Conservation (phyloP, 2,113 vertebrate genomes). For the Heterotis niloticus region DNA sequence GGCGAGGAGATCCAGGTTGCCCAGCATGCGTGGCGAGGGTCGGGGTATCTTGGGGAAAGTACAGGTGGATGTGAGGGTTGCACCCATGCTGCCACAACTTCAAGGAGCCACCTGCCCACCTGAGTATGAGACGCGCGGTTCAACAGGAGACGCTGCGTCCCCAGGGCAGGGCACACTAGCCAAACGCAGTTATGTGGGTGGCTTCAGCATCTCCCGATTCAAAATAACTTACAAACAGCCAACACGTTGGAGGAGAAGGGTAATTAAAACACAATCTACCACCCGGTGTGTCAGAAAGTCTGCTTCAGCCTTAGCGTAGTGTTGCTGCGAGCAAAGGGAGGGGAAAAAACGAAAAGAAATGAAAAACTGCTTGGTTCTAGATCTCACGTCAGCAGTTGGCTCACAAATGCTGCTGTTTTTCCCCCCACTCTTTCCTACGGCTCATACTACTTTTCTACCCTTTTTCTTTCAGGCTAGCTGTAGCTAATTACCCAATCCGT, state of each 20-base stretch:
- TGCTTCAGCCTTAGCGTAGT: constrained; percentile 43
- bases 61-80: background rate
- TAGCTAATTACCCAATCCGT: background rate
- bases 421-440: constrained; percentile 48
- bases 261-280: constrained; percentile 59
- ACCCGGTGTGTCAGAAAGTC: constrained; percentile 37
- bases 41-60: constrained; percentile 2
- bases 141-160: constrained; percentile 61
- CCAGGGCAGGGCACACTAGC: constrained; percentile 42
- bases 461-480: background rate
- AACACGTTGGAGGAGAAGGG: constrained; percentile 46
- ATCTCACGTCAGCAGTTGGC: constrained; percentile 42
- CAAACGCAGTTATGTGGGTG: constrained; percentile 52
- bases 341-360: constrained; percentile 28
- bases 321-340: constrained; percentile 41
- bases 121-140: constrained; percentile 45
- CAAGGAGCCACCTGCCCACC: background rate
- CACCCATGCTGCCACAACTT: constrained; percentile 22
- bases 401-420: constrained; percentile 25
- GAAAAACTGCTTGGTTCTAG: background rate
- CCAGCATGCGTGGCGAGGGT: background rate
- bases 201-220: constrained; percentile 32
- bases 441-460: background rate
- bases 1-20: background rate
- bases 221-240: constrained; percentile 55